Base-by-base conservation (phyloP, 2,888 invertebrate species). In the Brenthis ino region DNA sequence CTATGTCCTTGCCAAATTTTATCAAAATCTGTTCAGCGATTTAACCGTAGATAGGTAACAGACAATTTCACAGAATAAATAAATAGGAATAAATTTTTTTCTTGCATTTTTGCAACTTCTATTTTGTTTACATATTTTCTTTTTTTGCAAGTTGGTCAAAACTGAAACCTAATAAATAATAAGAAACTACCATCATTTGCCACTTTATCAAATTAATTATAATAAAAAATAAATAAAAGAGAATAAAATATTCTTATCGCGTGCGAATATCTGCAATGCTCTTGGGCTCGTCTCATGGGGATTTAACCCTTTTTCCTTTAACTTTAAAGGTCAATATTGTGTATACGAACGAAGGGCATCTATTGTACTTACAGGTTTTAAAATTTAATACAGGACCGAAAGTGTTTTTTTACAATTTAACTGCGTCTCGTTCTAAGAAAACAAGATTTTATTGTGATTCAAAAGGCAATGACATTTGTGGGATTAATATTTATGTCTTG, bases 181-280 rank as follows among this genome's bases (percentile, higher is more conserved):
- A 43, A 43, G 4, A 43, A 8, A 11, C 37, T 14, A 51, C n/a
- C n/a, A 14, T 3, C 51, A 51, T n/a, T n/a, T 1, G 8, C 16
- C 1, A 51, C 6, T n/a, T 51, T n/a, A 51, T 14, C 16, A 51
- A n/a, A 51, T 16, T 51, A n/a, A n/a, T 51, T 51, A 51, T n/a
- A n/a, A 51, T 51, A 51, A 6, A 51, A n/a, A n/a, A 28, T 28
- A 24, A 24, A 24, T 24, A 28, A 28, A 50, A n/a, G 50, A 51
- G n/a, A 51, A 51, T 51, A 51, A 51, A n/a, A 16, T n/a, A n/a
- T 84, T 80, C 84, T 74, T 71, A 71, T 80, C 81, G 82, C 85
- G 86, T 84, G 84, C 79, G 77, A 81, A 80, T 82, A 83, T 85
- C 78, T 83, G 77, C 54, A 78, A 77, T 47, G 13, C 24, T 16